phyloP scores from a whole-genome alignment of 2,797 vertebrate genomes.

The Phoxinus dragarum region DNA sequence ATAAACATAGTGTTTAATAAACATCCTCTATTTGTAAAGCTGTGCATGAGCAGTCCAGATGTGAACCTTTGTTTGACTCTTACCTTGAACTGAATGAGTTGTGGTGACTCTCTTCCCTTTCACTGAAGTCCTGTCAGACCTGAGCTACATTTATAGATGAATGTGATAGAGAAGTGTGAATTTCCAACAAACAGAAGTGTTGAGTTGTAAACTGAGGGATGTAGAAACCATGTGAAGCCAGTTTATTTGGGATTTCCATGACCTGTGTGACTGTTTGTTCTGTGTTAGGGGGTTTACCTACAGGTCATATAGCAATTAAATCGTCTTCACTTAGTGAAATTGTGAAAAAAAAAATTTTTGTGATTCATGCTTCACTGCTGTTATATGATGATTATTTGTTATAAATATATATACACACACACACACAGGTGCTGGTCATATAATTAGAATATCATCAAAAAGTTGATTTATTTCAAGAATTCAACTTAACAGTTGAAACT shows the following conservation, averaged over 20 bases:
- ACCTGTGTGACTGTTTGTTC: background rate
- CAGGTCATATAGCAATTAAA: constrained; percentile 8
- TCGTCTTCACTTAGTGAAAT: background rate
- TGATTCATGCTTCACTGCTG: constrained; percentile 4
- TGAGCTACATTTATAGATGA: constrained; percentile 31
- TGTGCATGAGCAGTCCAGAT: background rate
- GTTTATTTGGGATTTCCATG: constrained; percentile 35
- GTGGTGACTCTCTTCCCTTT: constrained; percentile 1
- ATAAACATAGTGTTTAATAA: background rate
- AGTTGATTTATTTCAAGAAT: no score
- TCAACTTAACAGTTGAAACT: no score
- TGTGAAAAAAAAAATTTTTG: background rate
- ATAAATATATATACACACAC: background rate
- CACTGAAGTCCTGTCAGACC: background rate
- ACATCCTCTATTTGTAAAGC: background rate
- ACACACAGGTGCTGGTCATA: no score
- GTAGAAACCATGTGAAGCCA: background rate
- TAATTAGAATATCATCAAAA: no score
- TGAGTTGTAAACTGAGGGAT: background rate
- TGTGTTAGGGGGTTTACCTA: constrained; percentile 12
- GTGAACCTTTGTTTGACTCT: background rate
- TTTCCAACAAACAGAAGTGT: constrained; percentile 31
- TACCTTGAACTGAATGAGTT: constrained; percentile 37
- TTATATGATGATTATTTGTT: background rate
- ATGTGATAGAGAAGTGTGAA: constrained; percentile 40